A percentile compares a stretch with the other conserved stretches of the same genome.
Evolutionary conservation across 2,113 vertebrate species (phyloP).

Genomic region (Notothenia coriiceps): DNA sequence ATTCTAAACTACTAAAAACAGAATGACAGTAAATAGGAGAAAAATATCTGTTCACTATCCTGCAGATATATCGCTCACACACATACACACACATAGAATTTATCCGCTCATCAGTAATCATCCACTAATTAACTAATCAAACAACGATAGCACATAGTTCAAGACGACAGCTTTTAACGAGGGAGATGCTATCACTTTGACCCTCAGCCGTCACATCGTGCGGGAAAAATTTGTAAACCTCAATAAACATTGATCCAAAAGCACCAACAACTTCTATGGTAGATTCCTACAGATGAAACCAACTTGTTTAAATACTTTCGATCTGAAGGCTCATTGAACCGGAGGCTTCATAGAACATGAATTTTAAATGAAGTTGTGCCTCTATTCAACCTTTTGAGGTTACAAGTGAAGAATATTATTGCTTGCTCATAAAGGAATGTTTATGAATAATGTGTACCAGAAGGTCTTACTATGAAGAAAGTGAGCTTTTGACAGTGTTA

Average conservation of each 20-base stretch:
- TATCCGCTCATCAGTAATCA: slow-evolving; percentile 63
- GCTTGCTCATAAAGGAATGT: too few species aligned
- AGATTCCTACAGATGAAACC: slow-evolving; percentile 5
- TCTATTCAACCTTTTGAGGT: slow-evolving; percentile 19
- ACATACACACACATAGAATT: slow-evolving; percentile 18
- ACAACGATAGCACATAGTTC: slow-evolving; percentile 59
- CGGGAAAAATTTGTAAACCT: slow-evolving; percentile 28
- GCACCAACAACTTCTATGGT: background rate
- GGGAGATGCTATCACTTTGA: slow-evolving; percentile 65
- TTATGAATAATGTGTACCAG: too few species aligned
- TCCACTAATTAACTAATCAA: slow-evolving; percentile 67
- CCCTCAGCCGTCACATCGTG: slow-evolving; percentile 40
- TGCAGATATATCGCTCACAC: background rate
- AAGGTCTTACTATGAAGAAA: too few species aligned
- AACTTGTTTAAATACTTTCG: background rate
- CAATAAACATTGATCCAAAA: slow-evolving; percentile 28
- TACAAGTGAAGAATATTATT: too few species aligned
- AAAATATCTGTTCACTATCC: background rate
- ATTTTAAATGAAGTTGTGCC: slow-evolving; percentile 11
- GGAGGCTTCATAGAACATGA: background rate
- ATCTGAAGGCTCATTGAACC: slow-evolving; percentile 4
- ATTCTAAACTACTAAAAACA: background rate
- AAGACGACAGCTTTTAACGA: slow-evolving; percentile 63
- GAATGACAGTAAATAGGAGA: slow-evolving; percentile 1
- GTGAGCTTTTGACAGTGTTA: too few species aligned